A percentile compares a stretch with the other conserved stretches of the same genome.
Conservation (phyloP, 1,140 invertebrate genomes). For the Steinernema feltiae region DNA sequence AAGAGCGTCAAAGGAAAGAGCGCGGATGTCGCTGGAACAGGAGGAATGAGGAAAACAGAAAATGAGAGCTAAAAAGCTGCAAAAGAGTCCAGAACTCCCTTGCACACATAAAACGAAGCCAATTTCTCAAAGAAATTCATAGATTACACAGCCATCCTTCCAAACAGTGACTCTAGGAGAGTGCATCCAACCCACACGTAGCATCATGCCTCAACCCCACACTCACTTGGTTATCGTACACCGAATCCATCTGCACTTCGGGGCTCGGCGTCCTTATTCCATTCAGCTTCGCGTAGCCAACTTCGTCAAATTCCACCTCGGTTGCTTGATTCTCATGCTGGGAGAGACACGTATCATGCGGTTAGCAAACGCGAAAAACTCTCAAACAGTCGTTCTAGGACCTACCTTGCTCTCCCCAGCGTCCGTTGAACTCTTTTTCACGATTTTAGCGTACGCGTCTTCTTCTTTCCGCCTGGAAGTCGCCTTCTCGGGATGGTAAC, state of each 20-base stretch:
- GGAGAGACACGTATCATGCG: background rate
- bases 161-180: no score
- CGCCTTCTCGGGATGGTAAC: background rate
- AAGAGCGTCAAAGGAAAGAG: background rate
- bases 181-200: no score
- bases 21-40: background rate
- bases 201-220: no score
- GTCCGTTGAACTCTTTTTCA: background rate
- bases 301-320: conserved; percentile 1
- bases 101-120: no score
- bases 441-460: background rate
- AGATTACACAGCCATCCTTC: no score
- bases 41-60: background rate
- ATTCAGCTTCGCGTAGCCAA: background rate
- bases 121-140: no score
- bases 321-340: background rate
- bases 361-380: no score
- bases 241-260: background rate
- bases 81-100: no score
- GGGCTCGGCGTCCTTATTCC: background rate
- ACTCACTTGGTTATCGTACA: background rate
- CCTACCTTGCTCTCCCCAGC: background rate
- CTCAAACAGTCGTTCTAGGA: background rate
- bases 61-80: no score
- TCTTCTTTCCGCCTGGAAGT: background rate